Conservation (phyloP, 2,888 invertebrate species). For the Anorthoa munda region DNA sequence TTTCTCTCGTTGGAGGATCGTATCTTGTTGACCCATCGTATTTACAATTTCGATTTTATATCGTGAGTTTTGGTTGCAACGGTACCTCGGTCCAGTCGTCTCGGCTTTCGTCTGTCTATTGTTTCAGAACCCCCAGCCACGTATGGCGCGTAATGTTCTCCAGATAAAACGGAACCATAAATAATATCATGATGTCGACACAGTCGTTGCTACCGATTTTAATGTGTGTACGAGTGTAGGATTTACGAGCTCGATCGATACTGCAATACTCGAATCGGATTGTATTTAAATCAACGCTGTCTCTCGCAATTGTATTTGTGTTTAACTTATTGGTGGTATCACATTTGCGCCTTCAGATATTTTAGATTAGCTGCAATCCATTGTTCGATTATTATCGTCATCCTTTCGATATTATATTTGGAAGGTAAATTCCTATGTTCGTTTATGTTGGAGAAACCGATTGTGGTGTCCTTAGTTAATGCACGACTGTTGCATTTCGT, state of each 20-base stretch:
- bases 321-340: slow-evolving; percentile 65
- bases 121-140: slow-evolving; percentile 59
- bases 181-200: slow-evolving; percentile 80
- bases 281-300: slow-evolving; percentile 72
- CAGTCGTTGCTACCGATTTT: slow-evolving; percentile 78
- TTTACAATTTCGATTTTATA: slow-evolving; percentile 77
- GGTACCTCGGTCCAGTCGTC: slow-evolving; percentile 78
- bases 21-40: slow-evolving; percentile 78
- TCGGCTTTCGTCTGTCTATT: slow-evolving; percentile 63
- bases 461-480: slow-evolving; percentile 19
- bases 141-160: slow-evolving; percentile 68
- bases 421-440: slow-evolving; percentile 27
- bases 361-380: slow-evolving; percentile 58
- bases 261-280: slow-evolving; percentile 69
- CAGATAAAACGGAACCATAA: slow-evolving; percentile 79
- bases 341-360: slow-evolving; percentile 60
- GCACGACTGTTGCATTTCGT: slow-evolving; percentile 34
- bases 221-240: slow-evolving; percentile 76
- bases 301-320: slow-evolving; percentile 66
- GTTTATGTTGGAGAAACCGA: slow-evolving; percentile 39
- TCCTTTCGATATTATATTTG: slow-evolving; percentile 36
- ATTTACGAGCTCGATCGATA: slow-evolving; percentile 78
- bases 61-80: slow-evolving; percentile 73
- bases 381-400: slow-evolving; percentile 58
- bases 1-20: slow-evolving; percentile 78